These are phyloP conservation scores for Emydocephalus ijimae DNA, from an alignment of 2,113 vertebrate species.

Conservation along the genomic window DNA sequence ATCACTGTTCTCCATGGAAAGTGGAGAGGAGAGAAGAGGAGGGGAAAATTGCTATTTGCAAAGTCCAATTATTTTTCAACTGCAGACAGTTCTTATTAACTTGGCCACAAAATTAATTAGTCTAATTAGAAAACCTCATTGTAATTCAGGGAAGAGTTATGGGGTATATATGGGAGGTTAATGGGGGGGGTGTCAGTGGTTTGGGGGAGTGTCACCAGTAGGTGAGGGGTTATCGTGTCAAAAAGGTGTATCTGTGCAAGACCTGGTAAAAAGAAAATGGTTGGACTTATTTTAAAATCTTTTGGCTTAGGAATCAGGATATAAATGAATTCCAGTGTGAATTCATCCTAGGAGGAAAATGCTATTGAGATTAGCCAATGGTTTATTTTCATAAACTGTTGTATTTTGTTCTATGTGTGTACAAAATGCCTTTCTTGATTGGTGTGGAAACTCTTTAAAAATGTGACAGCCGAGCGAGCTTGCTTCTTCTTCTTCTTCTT, in stretches of 20 bases:
- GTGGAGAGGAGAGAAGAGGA: constrained; percentile 51
- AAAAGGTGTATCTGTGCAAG: neutral
- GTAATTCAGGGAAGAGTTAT: constrained; percentile 71
- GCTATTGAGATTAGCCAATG: constrained; percentile 38
- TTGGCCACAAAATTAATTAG: constrained; percentile 82
- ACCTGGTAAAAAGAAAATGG: neutral
- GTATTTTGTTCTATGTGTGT: constrained; percentile 58
- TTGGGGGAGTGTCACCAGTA: neutral
- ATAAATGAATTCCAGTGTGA: constrained; percentile 27
- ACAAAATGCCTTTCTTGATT: constrained; percentile 46
- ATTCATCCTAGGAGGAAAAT: neutral
- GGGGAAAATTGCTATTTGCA: constrained; percentile 67
- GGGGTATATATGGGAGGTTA: constrained; percentile 38
- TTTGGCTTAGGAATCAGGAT: constrained; percentile 35
- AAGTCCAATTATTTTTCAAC: constrained; percentile 77
- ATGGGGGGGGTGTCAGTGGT: neutral
- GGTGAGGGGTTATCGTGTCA: neutral
- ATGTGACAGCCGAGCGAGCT: constrained; percentile 58
- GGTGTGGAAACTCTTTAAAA: constrained; percentile 57
- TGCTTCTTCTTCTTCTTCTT: constrained; percentile 27
- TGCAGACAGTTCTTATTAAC: constrained; percentile 79
- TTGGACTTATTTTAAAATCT: constrained; percentile 31
- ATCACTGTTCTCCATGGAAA: constrained; percentile 55
- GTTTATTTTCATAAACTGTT: constrained; percentile 51
- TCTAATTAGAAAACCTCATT: constrained; percentile 78